A percentile compares a stretch with the other conserved stretches of the same genome.
These are phyloP conservation scores for Rousettus madagascariensis DNA, from an alignment of 2,797 vertebrate genomes.

Conservation along the genomic window DNA sequence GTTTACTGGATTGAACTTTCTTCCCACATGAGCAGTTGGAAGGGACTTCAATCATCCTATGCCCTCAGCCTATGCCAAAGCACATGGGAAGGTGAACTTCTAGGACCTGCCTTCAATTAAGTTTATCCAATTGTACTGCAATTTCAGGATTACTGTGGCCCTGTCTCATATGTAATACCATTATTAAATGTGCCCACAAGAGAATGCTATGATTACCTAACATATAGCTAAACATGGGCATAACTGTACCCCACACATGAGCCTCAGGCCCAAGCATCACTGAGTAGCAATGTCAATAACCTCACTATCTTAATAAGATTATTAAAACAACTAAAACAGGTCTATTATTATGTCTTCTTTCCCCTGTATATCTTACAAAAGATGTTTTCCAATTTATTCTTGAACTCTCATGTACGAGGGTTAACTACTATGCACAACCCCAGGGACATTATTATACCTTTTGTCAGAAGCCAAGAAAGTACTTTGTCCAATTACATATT, in stretches of 20 bases:
- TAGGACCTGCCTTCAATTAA: background rate
- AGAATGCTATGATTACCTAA: slow-evolving; percentile 20
- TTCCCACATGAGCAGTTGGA: background rate
- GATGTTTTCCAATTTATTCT: slow-evolving; percentile 26
- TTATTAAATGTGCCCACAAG: background rate
- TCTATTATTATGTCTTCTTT: slow-evolving; percentile 20
- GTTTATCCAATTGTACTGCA: background rate
- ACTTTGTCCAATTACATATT: background rate
- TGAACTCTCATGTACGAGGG: background rate
- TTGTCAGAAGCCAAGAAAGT: background rate
- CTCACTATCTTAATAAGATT: background rate
- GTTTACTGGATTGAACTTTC: background rate
- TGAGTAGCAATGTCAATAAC: slow-evolving; percentile 15
- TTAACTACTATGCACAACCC: background rate
- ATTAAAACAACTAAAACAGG: slow-evolving; percentile 13
- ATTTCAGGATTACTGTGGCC: background rate
- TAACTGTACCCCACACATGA: background rate
- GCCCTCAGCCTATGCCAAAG: background rate
- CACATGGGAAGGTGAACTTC: background rate
- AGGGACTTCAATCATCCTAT: background rate
- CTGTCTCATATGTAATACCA: background rate
- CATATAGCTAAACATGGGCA: background rate
- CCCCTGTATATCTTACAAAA: slow-evolving; percentile 10
- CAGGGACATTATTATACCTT: background rate
- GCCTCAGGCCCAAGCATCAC: background rate